Percentiles rank a stretch among this genome's conserved stretches.
These are phyloP conservation scores for Lytechinus variegatus DNA, from an alignment of 35 echinoderm and acorn worm genomes.

Conservation along the genomic window DNA sequence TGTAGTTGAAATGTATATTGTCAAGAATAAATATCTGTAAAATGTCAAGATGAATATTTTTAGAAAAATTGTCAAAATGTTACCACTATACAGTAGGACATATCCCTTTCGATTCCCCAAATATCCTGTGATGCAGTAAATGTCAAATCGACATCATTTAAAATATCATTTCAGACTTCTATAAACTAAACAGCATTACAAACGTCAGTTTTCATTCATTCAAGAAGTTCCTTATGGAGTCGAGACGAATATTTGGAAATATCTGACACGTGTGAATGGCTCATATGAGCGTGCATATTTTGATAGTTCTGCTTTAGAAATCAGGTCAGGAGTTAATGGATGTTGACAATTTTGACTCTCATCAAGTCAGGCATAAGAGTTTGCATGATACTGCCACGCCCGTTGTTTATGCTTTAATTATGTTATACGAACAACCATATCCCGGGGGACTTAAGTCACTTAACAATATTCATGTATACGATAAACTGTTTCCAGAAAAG, in stretches of 20 bases:
- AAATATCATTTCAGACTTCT: neutral
- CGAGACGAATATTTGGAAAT: neutral
- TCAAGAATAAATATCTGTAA: too few relatives aligned
- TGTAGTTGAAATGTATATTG: too few relatives aligned
- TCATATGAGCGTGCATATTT: neutral
- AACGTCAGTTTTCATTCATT: neutral
- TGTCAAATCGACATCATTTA: neutral
- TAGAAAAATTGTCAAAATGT: neutral
- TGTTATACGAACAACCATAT: neutral
- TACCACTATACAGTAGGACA: neutral
- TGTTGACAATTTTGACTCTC: slow-evolving; percentile 11
- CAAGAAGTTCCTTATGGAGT: neutral
- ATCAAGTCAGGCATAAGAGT: neutral
- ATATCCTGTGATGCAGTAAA: neutral
- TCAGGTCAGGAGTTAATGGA: slow-evolving; percentile 10
- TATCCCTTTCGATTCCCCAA: neutral
- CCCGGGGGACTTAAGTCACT: neutral
- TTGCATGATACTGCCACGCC: slow-evolving; percentile 8
- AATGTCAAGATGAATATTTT: neutral
- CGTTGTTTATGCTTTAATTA: slow-evolving; percentile 13
- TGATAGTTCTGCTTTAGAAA: slow-evolving; percentile 19
- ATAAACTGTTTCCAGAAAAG: neutral
- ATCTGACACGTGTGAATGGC: neutral
- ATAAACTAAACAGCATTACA: neutral
- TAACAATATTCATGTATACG: neutral